A percentile compares a stretch with the other conserved stretches of the same genome.
Evolutionary conservation across 2,113 vertebrate species (phyloP).

Genomic region (Syngnathus typhle): DNA sequence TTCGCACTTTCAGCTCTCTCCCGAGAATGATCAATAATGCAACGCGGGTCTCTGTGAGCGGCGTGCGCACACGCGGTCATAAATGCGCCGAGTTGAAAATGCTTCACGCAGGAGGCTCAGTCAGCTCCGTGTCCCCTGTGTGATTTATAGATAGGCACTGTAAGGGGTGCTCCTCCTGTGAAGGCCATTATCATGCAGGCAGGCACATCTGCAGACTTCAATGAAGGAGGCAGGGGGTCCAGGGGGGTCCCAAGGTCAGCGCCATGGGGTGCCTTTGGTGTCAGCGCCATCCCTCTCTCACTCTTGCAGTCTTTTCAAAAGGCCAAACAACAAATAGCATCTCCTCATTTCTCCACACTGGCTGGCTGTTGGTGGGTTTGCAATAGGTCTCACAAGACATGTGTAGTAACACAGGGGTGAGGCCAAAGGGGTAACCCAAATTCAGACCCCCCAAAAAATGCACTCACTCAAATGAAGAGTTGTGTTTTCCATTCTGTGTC

Average conservation of each 20-base stretch:
- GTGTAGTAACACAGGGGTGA: conserved; percentile 37
- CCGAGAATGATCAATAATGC: conserved; percentile 66
- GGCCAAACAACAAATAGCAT: conserved; percentile 42
- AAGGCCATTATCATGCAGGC: conserved; percentile 62
- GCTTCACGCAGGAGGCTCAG: conserved; percentile 18
- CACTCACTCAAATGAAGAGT: background rate
- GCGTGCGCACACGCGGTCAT: conserved; percentile 12
- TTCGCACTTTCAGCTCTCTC: conserved; percentile 62
- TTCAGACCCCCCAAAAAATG: background rate
- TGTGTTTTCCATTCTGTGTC: background rate
- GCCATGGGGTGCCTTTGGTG: conserved; percentile 35
- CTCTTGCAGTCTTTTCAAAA: conserved; percentile 44
- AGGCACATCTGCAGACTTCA: conserved; percentile 68
- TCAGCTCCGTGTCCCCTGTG: conserved; percentile 27
- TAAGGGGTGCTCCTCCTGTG: conserved; percentile 29
- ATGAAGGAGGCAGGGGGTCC: conserved; percentile 43
- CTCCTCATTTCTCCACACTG: conserved; percentile 25
- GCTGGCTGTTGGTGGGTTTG: conserved; percentile 42
- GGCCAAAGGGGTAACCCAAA: conserved; percentile 22
- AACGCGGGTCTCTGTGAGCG: conserved; percentile 41
- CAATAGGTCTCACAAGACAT: conserved; percentile 41
- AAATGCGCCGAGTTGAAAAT: conserved; percentile 25
- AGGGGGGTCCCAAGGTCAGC: conserved; percentile 49
- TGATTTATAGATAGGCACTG: conserved; percentile 57
- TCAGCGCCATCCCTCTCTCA: conserved; percentile 40